Evolutionary conservation across 2,888 invertebrate genomes (phyloP), one percentile per base, ranked within the genome.

Genomic region (Vanessa cardui): DNA sequence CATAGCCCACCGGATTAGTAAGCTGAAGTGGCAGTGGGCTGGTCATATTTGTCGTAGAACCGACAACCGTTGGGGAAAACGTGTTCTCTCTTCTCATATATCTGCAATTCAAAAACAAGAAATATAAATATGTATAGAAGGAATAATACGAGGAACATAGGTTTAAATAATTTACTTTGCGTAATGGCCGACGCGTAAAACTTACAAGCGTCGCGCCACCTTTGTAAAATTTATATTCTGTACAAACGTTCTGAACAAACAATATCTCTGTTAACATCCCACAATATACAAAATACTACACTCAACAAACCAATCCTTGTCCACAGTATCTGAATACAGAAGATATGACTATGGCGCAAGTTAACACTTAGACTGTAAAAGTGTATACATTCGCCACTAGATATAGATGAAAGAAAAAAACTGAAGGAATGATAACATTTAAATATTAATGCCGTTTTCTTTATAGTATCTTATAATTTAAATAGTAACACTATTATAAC

Each of bases 161-260:
- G 18, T 8, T 66, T 54, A 66, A 66, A 59, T 68, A 60, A 63
- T 71, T 71, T 63, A 46, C 31, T 64, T 62, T 64, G 64, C 56
- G 60, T 71, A 71, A 69, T 71, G 69, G 71, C 64, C 47, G 18
- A 61, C 46, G 66, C 66, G 63, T 49, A 54, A 59, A 66, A 65
- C 60, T 50, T 60, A 65, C 68, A 69, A 64, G 64, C 67, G 52
- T 56, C 54, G 58, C 59, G 59, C 62, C 69, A 68, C 62, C 61
- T 67, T 65, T 56, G 62, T 62, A 65, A 54, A 67, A 67, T 65
- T 39, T 66, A 63, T 68, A 65, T 56, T 56, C 39, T 18, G 39
- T 21, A 39, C 62, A 62, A 66, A 64, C 62, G 54, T 9, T 16
- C 15, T 33, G 21, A 62, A 52, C 33, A 56, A 56, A 56, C 56